Evolutionary conservation across 2,888 invertebrate species (phyloP).

Genomic region (Psylliodes chrysocephalus): DNA sequence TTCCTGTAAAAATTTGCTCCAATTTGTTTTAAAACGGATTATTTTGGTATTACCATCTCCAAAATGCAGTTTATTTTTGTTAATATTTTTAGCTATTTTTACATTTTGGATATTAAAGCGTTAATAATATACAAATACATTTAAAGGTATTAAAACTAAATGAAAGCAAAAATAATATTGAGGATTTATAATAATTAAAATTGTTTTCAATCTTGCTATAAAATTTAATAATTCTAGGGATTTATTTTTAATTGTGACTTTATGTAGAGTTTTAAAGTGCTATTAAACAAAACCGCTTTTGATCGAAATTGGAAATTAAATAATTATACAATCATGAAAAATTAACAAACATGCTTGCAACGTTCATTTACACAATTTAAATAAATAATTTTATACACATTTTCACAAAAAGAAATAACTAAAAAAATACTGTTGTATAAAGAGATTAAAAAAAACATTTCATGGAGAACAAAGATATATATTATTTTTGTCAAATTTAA

Average conservation of each 20-base stretch:
- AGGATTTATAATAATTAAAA: too few relatives aligned
- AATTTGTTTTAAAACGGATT: conserved; percentile 7
- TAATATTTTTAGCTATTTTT: background rate
- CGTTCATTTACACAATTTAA: background rate
- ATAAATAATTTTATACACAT: too few relatives aligned
- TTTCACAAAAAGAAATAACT: background rate
- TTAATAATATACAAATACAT: background rate
- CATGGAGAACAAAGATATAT: too few relatives aligned
- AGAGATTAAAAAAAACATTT: too few relatives aligned
- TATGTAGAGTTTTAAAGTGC: too few relatives aligned
- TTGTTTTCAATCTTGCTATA: background rate
- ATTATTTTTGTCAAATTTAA: too few relatives aligned
- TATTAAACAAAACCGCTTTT: conserved; percentile 18
- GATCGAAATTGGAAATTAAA: conserved; percentile 4
- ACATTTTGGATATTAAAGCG: background rate
- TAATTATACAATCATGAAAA: background rate
- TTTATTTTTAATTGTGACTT: too few relatives aligned
- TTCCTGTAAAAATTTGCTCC: background rate
- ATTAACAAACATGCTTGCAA: background rate
- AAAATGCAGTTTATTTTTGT: conserved; percentile 1
- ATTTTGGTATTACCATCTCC: conserved; percentile 10
- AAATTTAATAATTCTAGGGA: conserved; percentile 2
- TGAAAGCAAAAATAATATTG: too few relatives aligned
- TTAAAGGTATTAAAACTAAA: too few relatives aligned
- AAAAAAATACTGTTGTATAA: too few relatives aligned